A percentile compares a stretch with the other conserved stretches of the same genome.
Conservation (phyloP, 2,888 invertebrate species). For the Hydrotaea cyrtoneurina region DNA sequence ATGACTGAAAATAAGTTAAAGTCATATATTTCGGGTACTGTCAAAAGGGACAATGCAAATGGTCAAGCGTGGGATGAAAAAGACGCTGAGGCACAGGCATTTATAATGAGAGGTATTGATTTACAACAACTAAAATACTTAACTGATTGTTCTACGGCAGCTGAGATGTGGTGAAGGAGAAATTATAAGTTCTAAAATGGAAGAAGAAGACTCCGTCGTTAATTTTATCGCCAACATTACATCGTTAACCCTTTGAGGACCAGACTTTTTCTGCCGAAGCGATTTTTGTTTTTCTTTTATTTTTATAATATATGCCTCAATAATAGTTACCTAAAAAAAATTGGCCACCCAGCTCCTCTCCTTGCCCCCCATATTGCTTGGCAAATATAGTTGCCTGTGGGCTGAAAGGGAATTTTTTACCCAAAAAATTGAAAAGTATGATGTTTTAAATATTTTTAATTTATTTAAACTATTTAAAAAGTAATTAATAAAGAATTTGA, state of each 20-base stretch:
- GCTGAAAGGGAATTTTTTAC: conserved; percentile 1
- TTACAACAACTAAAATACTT: too few species aligned
- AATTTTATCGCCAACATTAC: too few species aligned
- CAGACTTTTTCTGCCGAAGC: not conserved
- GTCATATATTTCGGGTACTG: too few species aligned
- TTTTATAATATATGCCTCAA: conserved; percentile 5
- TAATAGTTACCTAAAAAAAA: conserved; percentile 2
- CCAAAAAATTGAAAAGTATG: not conserved
- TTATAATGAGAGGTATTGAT: too few species aligned
- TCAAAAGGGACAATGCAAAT: too few species aligned
- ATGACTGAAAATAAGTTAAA: too few species aligned
- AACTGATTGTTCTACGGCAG: too few species aligned
- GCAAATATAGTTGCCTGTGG: conserved; percentile 4
- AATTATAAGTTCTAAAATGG: too few species aligned
- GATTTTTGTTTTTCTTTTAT: conserved; percentile 3
- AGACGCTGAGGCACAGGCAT: too few species aligned
- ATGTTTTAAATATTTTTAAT: not conserved
- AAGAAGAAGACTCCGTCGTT: too few species aligned
- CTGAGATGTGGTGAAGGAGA: too few species aligned
- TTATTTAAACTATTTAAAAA: not conserved
- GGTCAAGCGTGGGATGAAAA: too few species aligned
- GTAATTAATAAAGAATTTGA: not conserved
- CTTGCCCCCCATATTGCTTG: not conserved
- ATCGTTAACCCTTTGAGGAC: conserved; percentile 17
- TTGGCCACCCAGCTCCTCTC: conserved; percentile 6